phyloP scores from a whole-genome alignment of 2,888 invertebrate species.

The Dolomedes plantarius region DNA sequence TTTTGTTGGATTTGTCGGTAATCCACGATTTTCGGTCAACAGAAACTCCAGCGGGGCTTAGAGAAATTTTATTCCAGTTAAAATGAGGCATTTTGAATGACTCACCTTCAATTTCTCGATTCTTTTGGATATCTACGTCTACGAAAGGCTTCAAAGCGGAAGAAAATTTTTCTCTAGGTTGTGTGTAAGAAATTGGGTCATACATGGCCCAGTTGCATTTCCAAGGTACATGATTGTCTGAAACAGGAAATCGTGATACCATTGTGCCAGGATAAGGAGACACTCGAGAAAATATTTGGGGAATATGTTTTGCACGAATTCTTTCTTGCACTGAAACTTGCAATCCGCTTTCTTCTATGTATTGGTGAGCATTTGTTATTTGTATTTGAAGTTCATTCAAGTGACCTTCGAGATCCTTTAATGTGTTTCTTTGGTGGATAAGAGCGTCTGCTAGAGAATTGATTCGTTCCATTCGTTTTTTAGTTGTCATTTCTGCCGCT shows the following conservation, averaged over 20 bases:
- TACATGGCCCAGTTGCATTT: conserved; percentile 24
- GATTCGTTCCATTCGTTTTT: conserved; percentile 58
- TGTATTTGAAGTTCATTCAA: conserved; percentile 31
- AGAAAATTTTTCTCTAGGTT: conserved; percentile 24
- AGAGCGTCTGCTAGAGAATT: conserved; percentile 5
- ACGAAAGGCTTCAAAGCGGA: conserved; percentile 14
- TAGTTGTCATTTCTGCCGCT: neutral
- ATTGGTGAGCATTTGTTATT: conserved; percentile 16
- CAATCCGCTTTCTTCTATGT: neutral
- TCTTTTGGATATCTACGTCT: conserved; percentile 40
- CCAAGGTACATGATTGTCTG: conserved; percentile 50
- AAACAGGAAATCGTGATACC: conserved; percentile 44
- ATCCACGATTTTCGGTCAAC: conserved; percentile 47
- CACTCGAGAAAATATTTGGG: conserved; percentile 47
- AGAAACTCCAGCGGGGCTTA: conserved; percentile 32
- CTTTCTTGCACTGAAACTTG: conserved; percentile 19
- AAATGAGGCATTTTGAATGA: conserved; percentile 23
- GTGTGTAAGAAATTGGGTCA: conserved; percentile 52
- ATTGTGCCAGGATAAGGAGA: conserved; percentile 48
- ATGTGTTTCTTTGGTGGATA: conserved; percentile 19
- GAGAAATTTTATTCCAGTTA: conserved; percentile 17
- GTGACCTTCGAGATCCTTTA: conserved; percentile 18
- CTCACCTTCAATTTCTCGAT: conserved; percentile 17
- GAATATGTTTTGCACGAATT: conserved; percentile 28
- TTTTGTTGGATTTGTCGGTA: neutral